phyloP scores from a whole-genome alignment of 1,140 invertebrate genomes.

The Eueides isabella region DNA sequence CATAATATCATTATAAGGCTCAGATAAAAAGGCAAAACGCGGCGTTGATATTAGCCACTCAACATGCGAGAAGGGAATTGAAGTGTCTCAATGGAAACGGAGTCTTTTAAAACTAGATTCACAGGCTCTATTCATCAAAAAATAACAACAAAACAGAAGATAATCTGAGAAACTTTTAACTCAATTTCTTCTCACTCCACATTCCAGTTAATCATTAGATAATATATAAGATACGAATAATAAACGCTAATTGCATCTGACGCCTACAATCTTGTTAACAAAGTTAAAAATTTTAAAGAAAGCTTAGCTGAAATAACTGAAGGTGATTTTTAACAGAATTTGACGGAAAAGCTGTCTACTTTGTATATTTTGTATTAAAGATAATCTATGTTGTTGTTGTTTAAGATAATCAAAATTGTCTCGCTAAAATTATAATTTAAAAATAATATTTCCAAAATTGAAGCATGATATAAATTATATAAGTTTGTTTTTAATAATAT shows the following conservation, averaged over 20 bases:
- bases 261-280: conserved; percentile 4
- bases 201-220: neutral
- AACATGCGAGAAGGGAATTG: too few species aligned
- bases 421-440: too few species aligned
- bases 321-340: neutral
- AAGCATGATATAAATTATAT: too few species aligned
- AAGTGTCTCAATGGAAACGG: too few species aligned
- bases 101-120: too few species aligned
- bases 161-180: neutral
- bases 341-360: neutral
- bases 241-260: conserved; percentile 8
- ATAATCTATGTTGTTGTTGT: neutral
- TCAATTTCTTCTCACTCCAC: neutral
- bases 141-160: too few species aligned
- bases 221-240: neutral
- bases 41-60: too few species aligned
- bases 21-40: too few species aligned
- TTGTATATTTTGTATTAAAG: neutral
- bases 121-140: too few species aligned
- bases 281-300: neutral
- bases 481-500: too few species aligned
- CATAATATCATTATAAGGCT: too few species aligned
- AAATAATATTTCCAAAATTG: too few species aligned
- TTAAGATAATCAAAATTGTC: neutral
- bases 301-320: neutral